phyloP scores from a whole-genome alignment of 2,797 vertebrate species.

The Gymnoscopelus braueri region DNA sequence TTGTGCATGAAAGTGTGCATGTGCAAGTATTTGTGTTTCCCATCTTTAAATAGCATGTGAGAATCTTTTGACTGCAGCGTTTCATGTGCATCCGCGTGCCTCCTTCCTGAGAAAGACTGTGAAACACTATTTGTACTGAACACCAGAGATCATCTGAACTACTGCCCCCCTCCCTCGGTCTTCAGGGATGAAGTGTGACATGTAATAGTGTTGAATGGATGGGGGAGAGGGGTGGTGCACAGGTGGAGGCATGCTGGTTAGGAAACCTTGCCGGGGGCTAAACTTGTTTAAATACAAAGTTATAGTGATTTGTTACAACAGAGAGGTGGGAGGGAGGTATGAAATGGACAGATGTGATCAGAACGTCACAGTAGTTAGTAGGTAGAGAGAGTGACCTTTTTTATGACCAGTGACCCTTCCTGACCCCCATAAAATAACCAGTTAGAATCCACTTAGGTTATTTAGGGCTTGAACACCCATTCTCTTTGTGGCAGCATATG shows the following conservation, averaged over 20 bases:
- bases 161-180: conserved; percentile 18
- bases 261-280: conserved; percentile 63
- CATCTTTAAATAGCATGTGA: not conserved
- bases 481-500: conserved; percentile 6
- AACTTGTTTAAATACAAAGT: conserved; percentile 65
- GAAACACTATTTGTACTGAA: conserved; percentile 26
- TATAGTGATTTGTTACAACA: conserved; percentile 56
- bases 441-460: conserved; percentile 42
- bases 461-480: conserved; percentile 24
- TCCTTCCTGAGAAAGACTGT: not conserved
- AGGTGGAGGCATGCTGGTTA: conserved; percentile 55
- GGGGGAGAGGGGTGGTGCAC: conserved; percentile 28
- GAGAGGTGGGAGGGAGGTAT: conserved; percentile 11
- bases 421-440: conserved; percentile 42
- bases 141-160: conserved; percentile 23
- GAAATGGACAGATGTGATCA: conserved; percentile 62
- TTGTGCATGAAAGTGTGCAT: not conserved
- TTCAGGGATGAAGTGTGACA: conserved; percentile 43
- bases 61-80: not conserved
- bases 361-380: conserved; percentile 24
- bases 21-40: not conserved
- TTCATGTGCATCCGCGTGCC: not conserved
- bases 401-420: conserved; percentile 35
- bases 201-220: conserved; percentile 41
- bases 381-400: conserved; percentile 44